A percentile compares a stretch with the other conserved stretches of the same genome.
These are phyloP conservation scores for Synchiropus splendidus DNA, from an alignment of 2,113 vertebrate genomes.

Conservation along the genomic window DNA sequence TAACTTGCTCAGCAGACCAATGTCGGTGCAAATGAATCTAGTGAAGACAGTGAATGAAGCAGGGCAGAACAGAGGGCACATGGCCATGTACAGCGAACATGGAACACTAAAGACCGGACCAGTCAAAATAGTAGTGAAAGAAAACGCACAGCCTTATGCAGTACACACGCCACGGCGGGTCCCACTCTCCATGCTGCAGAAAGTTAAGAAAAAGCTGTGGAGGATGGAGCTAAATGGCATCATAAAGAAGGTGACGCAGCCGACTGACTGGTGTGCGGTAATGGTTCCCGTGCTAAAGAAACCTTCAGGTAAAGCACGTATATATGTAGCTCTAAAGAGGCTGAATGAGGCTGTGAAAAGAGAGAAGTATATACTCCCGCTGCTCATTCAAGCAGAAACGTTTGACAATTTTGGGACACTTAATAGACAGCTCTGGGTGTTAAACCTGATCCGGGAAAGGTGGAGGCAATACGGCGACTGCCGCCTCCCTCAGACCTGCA, in stretches of 20 bases:
- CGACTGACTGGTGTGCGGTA: slow-evolving; percentile 7
- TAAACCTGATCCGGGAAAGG: neutral
- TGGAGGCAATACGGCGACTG: neutral
- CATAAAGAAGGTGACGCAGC: neutral
- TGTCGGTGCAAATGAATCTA: slow-evolving; percentile 1
- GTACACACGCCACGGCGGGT: neutral
- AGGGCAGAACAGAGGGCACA: no score
- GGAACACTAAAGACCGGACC: slow-evolving; percentile 7
- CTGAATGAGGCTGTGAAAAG: slow-evolving; percentile 6
- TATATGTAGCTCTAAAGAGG: neutral
- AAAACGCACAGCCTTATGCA: neutral
- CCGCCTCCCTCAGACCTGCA: neutral
- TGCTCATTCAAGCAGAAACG: neutral
- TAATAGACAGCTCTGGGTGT: neutral
- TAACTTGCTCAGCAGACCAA: neutral
- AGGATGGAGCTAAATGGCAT: slow-evolving; percentile 1
- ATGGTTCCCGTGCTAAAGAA: slow-evolving; percentile 2
- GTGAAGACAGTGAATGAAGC: slow-evolving; percentile 1
- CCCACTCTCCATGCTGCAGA: neutral
- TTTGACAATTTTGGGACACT: neutral
- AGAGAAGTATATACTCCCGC: slow-evolving; percentile 3
- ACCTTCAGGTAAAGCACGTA: neutral
- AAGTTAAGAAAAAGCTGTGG: neutral
- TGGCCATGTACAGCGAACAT: neutral
- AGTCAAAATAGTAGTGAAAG: slow-evolving; percentile 1